Evolutionary conservation across 2,888 invertebrate species (phyloP).

Genomic region (Cryptocephalus moraei): DNA sequence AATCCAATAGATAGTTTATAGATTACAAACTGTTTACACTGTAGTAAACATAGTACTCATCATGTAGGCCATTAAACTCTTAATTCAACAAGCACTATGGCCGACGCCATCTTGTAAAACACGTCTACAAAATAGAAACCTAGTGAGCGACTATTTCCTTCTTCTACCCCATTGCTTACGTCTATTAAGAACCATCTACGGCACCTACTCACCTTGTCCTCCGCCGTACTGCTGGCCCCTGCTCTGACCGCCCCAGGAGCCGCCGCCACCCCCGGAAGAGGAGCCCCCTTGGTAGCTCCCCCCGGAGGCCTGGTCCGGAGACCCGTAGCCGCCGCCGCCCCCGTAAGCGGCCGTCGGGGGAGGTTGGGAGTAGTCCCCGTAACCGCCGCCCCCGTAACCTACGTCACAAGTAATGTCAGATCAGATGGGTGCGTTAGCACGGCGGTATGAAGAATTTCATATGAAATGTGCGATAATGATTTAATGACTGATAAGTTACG

Average conservation of each 20-base stretch:
- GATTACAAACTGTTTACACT: neutral
- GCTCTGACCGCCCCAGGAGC: conserved; percentile 22
- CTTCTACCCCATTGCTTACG: neutral
- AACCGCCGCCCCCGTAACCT: conserved; percentile 11
- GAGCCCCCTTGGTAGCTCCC: conserved; percentile 9
- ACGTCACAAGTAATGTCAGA: neutral
- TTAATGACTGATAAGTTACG: neutral
- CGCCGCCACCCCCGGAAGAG: conserved; percentile 9
- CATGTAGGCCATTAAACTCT: neutral
- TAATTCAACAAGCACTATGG: neutral
- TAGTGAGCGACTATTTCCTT: neutral
- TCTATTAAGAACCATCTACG: no score
- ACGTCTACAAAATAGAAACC: neutral
- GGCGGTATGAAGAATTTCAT: neutral
- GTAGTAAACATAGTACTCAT: no score
- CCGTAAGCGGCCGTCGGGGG: conserved; percentile 16
- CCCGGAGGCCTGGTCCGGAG: neutral
- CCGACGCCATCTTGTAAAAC: conserved; percentile 6
- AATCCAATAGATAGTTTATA: neutral
- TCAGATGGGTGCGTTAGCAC: neutral
- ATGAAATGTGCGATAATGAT: neutral
- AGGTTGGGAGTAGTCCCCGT: conserved; percentile 21
- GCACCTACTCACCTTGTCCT: conserved; percentile 22
- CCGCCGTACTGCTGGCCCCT: conserved; percentile 21
- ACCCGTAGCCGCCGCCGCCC: conserved; percentile 7